Conservation (phyloP, 2,797 vertebrate genomes). For the Decapterus maruadsi region DNA sequence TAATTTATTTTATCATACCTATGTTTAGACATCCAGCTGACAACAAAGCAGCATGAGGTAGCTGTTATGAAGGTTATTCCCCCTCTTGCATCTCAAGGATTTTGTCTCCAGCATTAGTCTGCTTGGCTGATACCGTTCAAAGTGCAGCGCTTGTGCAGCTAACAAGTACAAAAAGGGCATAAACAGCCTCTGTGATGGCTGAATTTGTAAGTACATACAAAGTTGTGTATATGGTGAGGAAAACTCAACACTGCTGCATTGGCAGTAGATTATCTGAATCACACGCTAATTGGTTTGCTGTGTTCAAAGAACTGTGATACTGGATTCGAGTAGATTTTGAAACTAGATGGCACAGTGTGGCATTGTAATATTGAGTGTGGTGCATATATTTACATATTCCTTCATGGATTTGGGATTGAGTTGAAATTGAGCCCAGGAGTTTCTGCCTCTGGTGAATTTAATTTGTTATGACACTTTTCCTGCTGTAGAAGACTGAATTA, state of each 20-base stretch:
- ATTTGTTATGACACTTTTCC: constrained; percentile 80
- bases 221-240: constrained; percentile 27
- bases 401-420: constrained; percentile 78
- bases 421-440: constrained; percentile 82
- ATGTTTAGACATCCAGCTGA: constrained; percentile 32
- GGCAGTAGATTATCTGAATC: constrained; percentile 58
- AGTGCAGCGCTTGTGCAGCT: constrained; percentile 33
- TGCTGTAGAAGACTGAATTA: constrained; percentile 74
- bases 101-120: constrained; percentile 19
- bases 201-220: constrained; percentile 49
- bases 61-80: constrained; percentile 23
- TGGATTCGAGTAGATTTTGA: constrained; percentile 57
- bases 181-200: constrained; percentile 29
- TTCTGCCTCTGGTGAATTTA: constrained; percentile 78
- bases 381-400: constrained; percentile 80
- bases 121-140: constrained; percentile 14
- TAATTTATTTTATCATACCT: constrained; percentile 1
- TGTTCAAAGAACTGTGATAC: constrained; percentile 63
- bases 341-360: constrained; percentile 51
- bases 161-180: constrained; percentile 22
- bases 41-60: constrained; percentile 29
- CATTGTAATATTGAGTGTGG: constrained; percentile 70
- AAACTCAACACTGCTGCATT: constrained; percentile 44
- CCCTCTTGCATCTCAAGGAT: constrained; percentile 14
- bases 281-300: constrained; percentile 60